Evolutionary conservation across 2,797 vertebrate species (phyloP).

Genomic region (Lagodon rhomboides): DNA sequence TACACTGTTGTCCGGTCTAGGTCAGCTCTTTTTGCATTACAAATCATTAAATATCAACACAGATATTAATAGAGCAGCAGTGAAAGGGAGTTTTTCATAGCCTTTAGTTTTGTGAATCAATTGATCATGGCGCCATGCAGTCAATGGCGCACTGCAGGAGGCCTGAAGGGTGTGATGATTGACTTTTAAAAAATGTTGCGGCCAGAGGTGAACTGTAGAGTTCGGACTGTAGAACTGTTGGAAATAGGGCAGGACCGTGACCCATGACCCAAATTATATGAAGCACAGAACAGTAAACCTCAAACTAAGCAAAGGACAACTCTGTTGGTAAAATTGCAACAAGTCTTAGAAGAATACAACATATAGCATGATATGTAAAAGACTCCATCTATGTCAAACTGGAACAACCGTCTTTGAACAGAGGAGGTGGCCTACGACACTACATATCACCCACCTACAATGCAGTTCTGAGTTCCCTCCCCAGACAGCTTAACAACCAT

Average conservation of each 20-base stretch:
- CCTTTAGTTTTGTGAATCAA: conserved; percentile 33
- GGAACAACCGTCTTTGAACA: too few species aligned
- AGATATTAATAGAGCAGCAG: conserved; percentile 5
- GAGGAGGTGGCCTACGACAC: too few species aligned
- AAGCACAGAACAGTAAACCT: not conserved
- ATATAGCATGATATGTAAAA: too few species aligned
- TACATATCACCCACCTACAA: too few species aligned
- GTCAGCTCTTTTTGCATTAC: not conserved
- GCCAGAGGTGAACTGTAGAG: not conserved
- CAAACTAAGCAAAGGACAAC: not conserved
- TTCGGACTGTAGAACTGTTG: not conserved
- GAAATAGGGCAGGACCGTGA: conserved; percentile 3
- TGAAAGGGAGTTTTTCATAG: conserved; percentile 1
- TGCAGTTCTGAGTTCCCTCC: too few species aligned
- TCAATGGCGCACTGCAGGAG: conserved; percentile 1
- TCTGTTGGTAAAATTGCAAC: not conserved
- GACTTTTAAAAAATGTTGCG: conserved; percentile 10
- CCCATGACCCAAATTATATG: not conserved
- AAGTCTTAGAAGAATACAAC: not conserved
- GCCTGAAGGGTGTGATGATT: conserved; percentile 9
- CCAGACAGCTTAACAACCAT: too few species aligned
- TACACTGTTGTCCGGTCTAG: not conserved
- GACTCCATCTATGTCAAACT: too few species aligned
- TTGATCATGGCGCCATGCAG: conserved; percentile 21
- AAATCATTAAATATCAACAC: conserved; percentile 2